Evolutionary conservation across 2,888 invertebrate species (phyloP).

Genomic region (Matsumyia berberina): DNA sequence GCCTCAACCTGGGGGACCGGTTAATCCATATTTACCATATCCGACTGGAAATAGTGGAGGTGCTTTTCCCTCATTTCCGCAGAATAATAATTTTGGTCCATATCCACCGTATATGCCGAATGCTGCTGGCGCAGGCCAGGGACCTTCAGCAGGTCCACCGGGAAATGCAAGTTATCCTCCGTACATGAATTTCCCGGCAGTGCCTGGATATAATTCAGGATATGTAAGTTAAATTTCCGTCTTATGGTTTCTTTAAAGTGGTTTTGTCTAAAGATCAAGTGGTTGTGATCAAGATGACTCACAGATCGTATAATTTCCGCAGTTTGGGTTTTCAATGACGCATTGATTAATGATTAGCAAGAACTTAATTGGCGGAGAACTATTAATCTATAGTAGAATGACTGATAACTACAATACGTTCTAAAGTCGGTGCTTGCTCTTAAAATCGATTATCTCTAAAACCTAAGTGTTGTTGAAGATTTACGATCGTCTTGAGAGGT

Average conservation of each 20-base stretch:
- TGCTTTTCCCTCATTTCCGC: conserved; percentile 84
- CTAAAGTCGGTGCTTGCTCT: no score
- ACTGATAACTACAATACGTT: no score
- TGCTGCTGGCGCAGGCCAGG: conserved; percentile 78
- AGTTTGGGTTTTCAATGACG: no score
- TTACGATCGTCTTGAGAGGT: no score
- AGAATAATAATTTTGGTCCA: conserved; percentile 81
- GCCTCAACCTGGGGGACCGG: conserved; percentile 82
- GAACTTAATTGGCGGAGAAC: no score
- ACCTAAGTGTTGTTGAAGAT: no score
- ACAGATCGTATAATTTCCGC: no score
- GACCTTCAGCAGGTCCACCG: conserved; percentile 78
- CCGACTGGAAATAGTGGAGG: conserved; percentile 84
- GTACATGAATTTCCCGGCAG: conserved; percentile 83
- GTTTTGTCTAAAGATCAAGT: conserved; percentile 4
- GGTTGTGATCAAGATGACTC: no score
- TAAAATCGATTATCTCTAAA: no score
- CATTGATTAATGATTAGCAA: no score
- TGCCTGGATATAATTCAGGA: conserved; percentile 80
- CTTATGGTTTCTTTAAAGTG: background rate
- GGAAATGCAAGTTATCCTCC: conserved; percentile 85
- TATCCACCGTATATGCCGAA: conserved; percentile 83
- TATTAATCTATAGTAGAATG: no score
- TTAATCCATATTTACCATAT: conserved; percentile 85
- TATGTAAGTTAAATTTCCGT: conserved; percentile 79